Evolutionary conservation across 2,888 invertebrate genomes (phyloP).

Genomic region (Gari tellinella): DNA sequence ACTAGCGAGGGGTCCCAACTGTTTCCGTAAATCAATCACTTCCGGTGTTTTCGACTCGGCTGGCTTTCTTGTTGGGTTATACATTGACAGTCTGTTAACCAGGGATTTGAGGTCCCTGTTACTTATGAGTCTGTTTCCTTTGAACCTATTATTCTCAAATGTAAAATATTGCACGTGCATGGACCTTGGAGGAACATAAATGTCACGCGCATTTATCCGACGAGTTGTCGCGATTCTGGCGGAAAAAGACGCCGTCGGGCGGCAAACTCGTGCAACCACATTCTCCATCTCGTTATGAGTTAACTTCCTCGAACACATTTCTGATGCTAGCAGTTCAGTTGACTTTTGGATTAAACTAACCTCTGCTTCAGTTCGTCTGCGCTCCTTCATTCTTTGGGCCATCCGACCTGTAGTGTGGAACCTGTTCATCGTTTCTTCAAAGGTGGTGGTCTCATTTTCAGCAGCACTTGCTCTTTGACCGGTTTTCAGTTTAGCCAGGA

Average conservation of each 20-base stretch:
- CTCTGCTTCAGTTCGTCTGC: constrained; percentile 50
- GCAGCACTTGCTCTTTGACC: too few species aligned
- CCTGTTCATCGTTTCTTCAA: constrained; percentile 42
- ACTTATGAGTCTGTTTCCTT: constrained; percentile 27
- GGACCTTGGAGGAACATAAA: constrained; percentile 40
- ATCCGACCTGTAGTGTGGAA: constrained; percentile 47
- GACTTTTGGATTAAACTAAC: constrained; percentile 39
- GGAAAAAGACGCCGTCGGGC: constrained; percentile 47
- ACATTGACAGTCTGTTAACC: constrained; percentile 36
- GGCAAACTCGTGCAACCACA: constrained; percentile 41
- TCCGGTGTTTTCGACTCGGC: constrained; percentile 37
- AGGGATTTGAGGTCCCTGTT: constrained; percentile 26
- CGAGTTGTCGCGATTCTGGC: constrained; percentile 42
- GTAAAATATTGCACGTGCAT: constrained; percentile 26
- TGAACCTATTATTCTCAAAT: constrained; percentile 41
- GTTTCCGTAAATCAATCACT: constrained; percentile 21
- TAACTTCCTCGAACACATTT: constrained; percentile 33
- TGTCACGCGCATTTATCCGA: constrained; percentile 46
- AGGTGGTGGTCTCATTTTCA: constrained; percentile 3
- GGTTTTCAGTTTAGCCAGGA: too few species aligned
- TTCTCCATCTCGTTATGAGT: constrained; percentile 45
- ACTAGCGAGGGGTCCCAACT: constrained; percentile 47
- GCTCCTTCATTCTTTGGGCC: constrained; percentile 38
- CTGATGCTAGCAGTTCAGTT: constrained; percentile 42
- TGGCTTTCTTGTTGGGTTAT: constrained; percentile 38